phyloP scores from a whole-genome alignment of 2,797 vertebrate species.

The Cirrhinus molitorella region DNA sequence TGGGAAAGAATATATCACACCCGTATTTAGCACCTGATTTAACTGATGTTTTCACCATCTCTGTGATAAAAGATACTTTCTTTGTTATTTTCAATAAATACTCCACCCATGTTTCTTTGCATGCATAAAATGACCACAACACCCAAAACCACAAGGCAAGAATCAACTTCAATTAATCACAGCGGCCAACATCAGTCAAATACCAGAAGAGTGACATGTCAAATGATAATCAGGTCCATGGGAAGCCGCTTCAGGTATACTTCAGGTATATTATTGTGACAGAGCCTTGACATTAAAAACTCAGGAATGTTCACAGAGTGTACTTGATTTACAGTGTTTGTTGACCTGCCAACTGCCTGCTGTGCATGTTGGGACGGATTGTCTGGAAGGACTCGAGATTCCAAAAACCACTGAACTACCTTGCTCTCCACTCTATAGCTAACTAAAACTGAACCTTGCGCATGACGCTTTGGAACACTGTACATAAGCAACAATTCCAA shows the following conservation, averaged over 20 bases:
- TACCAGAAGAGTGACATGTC: conserved; percentile 29
- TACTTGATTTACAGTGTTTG: conserved; percentile 35
- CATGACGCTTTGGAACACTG: not conserved
- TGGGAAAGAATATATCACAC: conserved; percentile 16
- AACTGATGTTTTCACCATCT: not conserved
- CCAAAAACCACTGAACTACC: not conserved
- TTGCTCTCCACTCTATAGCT: not conserved
- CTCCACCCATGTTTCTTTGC: conserved; percentile 16
- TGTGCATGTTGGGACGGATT: conserved; percentile 32
- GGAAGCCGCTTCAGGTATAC: conserved; percentile 12
- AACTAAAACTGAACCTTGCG: not conserved
- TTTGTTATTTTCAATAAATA: not conserved
- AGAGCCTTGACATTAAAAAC: conserved; percentile 36
- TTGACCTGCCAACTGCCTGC: conserved; percentile 25
- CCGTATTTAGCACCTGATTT: not conserved
- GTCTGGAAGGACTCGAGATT: not conserved
- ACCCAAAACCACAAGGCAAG: conserved; percentile 27
- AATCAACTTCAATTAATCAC: not conserved
- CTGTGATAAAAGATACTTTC: conserved; percentile 7
- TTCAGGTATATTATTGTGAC: conserved; percentile 13
- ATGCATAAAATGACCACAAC: conserved; percentile 27
- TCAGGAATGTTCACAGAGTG: conserved; percentile 28
- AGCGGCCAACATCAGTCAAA: conserved; percentile 10
- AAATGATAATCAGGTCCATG: conserved; percentile 26
- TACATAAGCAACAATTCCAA: not conserved